These are phyloP conservation scores for Malurus leucopterus DNA, from an alignment of 2,797 vertebrate species.

Conservation along the genomic window DNA sequence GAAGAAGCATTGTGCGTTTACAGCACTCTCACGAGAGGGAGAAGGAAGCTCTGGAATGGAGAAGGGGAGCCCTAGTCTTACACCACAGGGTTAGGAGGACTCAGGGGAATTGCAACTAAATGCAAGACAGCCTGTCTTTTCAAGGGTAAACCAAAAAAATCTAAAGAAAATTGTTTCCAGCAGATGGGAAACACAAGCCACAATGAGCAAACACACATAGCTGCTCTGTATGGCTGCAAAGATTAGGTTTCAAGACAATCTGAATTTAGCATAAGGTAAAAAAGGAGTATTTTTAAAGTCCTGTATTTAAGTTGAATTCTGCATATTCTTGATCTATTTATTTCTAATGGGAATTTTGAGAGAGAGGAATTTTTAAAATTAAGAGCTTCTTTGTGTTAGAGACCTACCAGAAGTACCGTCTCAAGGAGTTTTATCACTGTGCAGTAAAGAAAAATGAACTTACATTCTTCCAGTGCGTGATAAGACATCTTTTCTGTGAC, in stretches of 20 bases:
- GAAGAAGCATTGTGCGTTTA: not conserved
- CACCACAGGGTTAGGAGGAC: accelerated
- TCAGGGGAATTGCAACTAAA: not conserved
- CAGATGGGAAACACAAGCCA: not conserved
- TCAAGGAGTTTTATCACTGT: not conserved
- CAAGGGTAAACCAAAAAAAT: not conserved
- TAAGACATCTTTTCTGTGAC: not conserved
- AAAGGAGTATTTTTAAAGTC: not conserved
- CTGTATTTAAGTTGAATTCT: not conserved
- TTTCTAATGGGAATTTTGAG: not conserved
- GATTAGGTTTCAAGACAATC: not conserved
- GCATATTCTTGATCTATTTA: not conserved
- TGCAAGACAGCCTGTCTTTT: not conserved
- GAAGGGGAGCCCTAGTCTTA: not conserved
- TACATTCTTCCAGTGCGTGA: not conserved
- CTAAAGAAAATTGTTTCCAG: not conserved
- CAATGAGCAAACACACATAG: not conserved
- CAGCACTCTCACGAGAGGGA: not conserved
- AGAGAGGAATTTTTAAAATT: not conserved
- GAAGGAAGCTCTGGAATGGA: not conserved
- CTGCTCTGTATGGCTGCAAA: not conserved
- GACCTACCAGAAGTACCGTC: not conserved
- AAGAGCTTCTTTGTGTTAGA: not conserved
- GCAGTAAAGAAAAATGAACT: not conserved
- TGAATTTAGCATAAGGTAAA: not conserved